Percentiles rank a stretch among this genome's conserved stretches.
phyloP scores from a whole-genome alignment of 2,113 vertebrate species.

The Sorex fumeus region DNA sequence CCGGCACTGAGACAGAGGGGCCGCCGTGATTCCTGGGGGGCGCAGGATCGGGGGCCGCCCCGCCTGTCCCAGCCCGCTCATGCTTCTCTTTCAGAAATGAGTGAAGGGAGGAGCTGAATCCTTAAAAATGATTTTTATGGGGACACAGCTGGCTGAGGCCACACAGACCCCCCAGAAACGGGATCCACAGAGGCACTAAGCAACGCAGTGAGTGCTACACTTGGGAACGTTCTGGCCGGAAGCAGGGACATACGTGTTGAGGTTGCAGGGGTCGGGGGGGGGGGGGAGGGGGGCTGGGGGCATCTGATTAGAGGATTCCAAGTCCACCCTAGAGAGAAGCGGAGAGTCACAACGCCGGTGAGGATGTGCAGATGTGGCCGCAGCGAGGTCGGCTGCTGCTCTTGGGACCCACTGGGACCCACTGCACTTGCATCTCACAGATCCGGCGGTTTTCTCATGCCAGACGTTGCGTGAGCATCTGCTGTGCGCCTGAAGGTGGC shows the following conservation, averaged over 20 bases:
- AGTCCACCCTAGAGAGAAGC: background rate
- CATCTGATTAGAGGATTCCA: background rate
- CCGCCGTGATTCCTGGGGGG: background rate
- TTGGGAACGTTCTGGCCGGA: background rate
- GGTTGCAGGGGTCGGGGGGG: background rate
- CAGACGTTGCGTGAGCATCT: background rate
- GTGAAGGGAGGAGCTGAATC: background rate
- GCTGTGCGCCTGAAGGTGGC: background rate
- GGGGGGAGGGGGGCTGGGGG: background rate
- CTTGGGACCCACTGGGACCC: too few species aligned
- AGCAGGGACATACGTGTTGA: background rate
- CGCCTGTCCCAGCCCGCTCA: background rate
- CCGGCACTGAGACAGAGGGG: conserved; percentile 88
- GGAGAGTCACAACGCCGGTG: background rate
- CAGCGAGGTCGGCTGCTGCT: background rate
- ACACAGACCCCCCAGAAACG: background rate
- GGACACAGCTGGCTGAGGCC: background rate
- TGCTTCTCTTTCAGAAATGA: background rate
- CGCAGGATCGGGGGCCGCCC: background rate
- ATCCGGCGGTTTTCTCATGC: background rate
- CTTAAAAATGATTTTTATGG: background rate
- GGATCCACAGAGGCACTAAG: background rate
- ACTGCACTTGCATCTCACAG: background rate
- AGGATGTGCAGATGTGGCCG: background rate
- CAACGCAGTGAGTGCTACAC: background rate